Base-by-base conservation (phyloP, 2,113 vertebrate species). In the Glaucomys volans region DNA sequence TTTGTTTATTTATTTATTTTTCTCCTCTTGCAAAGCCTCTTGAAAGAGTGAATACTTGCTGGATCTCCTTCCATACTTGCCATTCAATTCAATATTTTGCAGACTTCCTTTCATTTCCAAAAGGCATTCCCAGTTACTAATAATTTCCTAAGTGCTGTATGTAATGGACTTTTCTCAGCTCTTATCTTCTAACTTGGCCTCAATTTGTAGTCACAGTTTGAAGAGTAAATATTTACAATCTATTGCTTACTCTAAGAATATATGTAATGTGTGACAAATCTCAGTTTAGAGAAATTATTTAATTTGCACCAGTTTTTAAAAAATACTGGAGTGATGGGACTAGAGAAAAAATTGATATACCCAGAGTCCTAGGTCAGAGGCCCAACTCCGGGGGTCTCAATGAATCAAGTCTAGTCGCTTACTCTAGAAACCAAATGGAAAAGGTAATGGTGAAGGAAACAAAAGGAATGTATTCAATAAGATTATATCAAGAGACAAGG, bases 261-360 rank as follows among this genome's bases (percentile, higher is more conserved):
- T 64, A 50, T 92, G 35, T 76, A 12, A 6, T 91, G 9, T 69
- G 67, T 84, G 62, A 18, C 59, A 66, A 40, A 42, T 37, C 37
- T 81, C 8, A 86, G 40, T 97, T 76, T 80, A 89, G 47, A 89
- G 26, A 88, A 14, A 69, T 64, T 82, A 69, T 91, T 94, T 94
- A 75, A 87, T 76, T 90, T 94, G 77, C 26, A 20, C 83, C 84
- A 88, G 12, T 1, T 52, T 69, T 90, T 37, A 95, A 92, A 85
- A 17, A 94, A 71, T n/a, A 42, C 22, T 12, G n/a, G 62, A 62
- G 50, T 32, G 50, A 87, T 14, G 76, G 35, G 87, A 59, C 20
- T 66, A 13, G 80, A 87, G 80, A 80, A 91, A 72, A 37, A 2
- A 40, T 69, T 75, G 50, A 32, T 69, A 5, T n/a, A 69, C 18